These are phyloP conservation scores for Ifrita kowaldi DNA, from an alignment of 2,113 vertebrate species.

Conservation along the genomic window DNA sequence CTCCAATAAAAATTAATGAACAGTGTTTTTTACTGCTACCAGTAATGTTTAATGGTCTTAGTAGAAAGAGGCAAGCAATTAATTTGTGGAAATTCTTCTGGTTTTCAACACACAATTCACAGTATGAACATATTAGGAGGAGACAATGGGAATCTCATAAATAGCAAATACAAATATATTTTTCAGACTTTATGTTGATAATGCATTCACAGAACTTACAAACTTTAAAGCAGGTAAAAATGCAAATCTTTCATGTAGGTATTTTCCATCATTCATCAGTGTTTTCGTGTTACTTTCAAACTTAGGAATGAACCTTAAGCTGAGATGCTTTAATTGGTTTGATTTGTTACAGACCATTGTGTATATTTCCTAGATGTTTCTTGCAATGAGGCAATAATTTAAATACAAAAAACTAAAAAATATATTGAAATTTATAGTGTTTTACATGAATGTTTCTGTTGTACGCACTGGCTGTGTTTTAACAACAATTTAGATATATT, in stretches of 20 bases:
- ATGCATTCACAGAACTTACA: background rate
- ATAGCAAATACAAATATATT: background rate
- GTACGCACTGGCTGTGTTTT: background rate
- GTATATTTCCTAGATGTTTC: background rate
- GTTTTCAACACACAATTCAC: background rate
- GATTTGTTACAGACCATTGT: background rate
- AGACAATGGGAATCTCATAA: background rate
- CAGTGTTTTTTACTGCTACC: background rate
- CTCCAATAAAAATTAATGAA: background rate
- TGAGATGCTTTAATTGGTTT: background rate
- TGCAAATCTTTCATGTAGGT: background rate
- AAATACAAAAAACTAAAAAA: background rate
- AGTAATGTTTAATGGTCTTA: background rate
- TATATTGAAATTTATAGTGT: rapidly evolving
- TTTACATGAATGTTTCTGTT: background rate
- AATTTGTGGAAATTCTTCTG: background rate
- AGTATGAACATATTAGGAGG: background rate
- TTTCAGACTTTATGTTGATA: background rate
- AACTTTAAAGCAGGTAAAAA: background rate
- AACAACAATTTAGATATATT: background rate
- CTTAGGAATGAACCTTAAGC: background rate
- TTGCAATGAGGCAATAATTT: background rate
- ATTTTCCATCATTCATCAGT: background rate
- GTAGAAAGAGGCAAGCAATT: background rate
- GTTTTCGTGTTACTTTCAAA: background rate